Base-by-base conservation (phyloP, 2,888 invertebrate species). In the Noctua fimbriata region DNA sequence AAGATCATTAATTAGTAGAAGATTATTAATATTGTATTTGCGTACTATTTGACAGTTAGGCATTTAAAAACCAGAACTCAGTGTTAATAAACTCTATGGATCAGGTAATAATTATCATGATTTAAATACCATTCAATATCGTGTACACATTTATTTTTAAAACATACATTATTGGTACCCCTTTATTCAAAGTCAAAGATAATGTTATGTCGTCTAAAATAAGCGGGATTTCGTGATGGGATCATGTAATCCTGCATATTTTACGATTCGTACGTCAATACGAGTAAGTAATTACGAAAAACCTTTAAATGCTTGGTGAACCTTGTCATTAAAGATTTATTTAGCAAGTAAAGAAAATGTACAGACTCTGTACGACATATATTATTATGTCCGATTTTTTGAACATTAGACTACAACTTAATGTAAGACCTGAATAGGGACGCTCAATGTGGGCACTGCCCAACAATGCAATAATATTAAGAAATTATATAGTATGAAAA, bases 121-220 rank as follows among this genome's bases (percentile, higher is more conserved):
- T 84, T 79, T 69, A 69, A 85, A 71, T 85, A 85, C 36, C 58
- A 72, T 86, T 82, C 55, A 58, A 82, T 85, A 67, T 76, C 60
- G 63, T 71, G 52, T 75, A 76, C 69, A 86, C 36, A 72, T 86
- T 71, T 82, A 82, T 72, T 82, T 86, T 65, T 14, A 52, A 52
- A 69, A 69, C 63, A 72, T 49, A 69, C 58, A 72, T 41, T 75
- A n/a, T 69, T 69, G 36, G 18, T 28, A 82, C 28, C 83, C 83
- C 69, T 76, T 73, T 76, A 82, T 69, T 82, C 71, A 86, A 86
- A n/a, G 66, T 47, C 49, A 44, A 41, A 41, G 0, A 73, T n/a
- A 9, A 24, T 41, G 24, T n/a, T 12, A 16, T 60, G 41, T 41
- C 7, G 7, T 41, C 7, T 41, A 41, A 41, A 41, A 41, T 41